A percentile compares a stretch with the other conserved stretches of the same genome.
Evolutionary conservation across 1,140 invertebrate species (phyloP).

Genomic region (Trigoniulus corallinus): DNA sequence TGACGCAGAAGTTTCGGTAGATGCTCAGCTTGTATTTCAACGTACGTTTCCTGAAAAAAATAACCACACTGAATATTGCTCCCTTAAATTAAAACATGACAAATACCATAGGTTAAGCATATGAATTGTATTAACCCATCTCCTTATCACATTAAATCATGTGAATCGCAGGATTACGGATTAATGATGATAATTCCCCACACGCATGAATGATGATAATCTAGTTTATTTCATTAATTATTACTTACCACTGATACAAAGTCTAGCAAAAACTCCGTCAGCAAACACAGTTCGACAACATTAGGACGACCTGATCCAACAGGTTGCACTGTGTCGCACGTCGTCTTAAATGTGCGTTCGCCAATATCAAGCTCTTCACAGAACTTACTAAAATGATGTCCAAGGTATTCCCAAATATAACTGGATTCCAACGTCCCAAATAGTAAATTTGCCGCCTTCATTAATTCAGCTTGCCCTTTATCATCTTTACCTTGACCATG

Average conservation of each 20-base stretch:
- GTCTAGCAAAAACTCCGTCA: constrained; percentile 62
- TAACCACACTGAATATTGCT: neutral
- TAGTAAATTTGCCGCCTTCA: constrained; percentile 70
- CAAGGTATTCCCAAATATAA: constrained; percentile 74
- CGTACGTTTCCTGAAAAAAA: constrained; percentile 43
- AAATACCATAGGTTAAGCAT: constrained; percentile 6
- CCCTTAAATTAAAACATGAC: constrained; percentile 8
- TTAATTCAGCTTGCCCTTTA: constrained; percentile 29
- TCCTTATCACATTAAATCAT: neutral
- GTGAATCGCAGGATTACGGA: no score
- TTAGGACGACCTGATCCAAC: constrained; percentile 19
- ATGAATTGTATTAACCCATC: neutral
- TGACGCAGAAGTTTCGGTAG: constrained; percentile 51
- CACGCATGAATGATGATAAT: neutral
- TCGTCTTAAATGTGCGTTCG: constrained; percentile 17
- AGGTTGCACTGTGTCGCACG: constrained; percentile 19
- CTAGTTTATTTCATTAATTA: constrained; percentile 4
- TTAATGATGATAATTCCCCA: neutral
- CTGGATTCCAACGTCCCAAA: constrained; percentile 68
- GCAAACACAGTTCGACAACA: constrained; percentile 37
- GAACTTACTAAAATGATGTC: constrained; percentile 41
- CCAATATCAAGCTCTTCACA: constrained; percentile 17
- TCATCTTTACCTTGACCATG: neutral
- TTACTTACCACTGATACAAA: constrained; percentile 44
- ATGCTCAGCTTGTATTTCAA: constrained; percentile 62